Base-by-base conservation (phyloP, 2,888 invertebrate genomes). In the Agriopis aurantiaria region DNA sequence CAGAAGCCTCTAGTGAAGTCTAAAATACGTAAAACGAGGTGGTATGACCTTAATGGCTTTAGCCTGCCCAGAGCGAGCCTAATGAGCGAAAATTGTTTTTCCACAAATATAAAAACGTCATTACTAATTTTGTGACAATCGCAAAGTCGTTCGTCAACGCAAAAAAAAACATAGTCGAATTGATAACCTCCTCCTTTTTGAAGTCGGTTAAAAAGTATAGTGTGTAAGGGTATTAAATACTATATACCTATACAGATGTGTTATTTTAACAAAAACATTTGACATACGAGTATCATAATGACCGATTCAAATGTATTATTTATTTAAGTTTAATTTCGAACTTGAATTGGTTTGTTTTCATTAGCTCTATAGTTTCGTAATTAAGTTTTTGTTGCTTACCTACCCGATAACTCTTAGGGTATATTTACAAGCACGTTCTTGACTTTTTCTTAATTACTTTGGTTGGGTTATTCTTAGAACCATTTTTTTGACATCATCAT, bases 271-370 rank as follows among this genome's bases (percentile, higher is more conserved):
- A 49, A 33, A 64, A 64, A 53, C 45, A 17, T 45, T 57, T 57
- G 57, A 60, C 49, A 49, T 61, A 52, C 33, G 33, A 59, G 23
- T 33, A n/a, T 48, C 48, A 0, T 59, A 59, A 59, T 59, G 59
- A 59, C 46, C 58, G 60, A 62, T 65, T 61, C 57, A 52, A 65
- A 62, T 40, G 45, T 62, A 49, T 33, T 52, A 53, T 56, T 56
- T 52, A 65, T 58, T 48, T 45, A 14, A 46, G 12, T 14, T 56
- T 46, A 43, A 56, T 65, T 57, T 40, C 40, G 10, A 14, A 17
- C 12, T 12, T 17, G 41, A 49, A 59, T 49, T 9, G 40, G 33
- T 46, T 58, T 58, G 49, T 63, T 55, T 63, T 56, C 43, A 43
- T 43, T 8, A 11, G 17, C 17, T 46, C 46, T 23, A 46, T 46